Evolutionary conservation across 2,113 vertebrate genomes (phyloP), one percentile per base, ranked within the genome.

Genomic region (Phalacrocorax aristotelis): DNA sequence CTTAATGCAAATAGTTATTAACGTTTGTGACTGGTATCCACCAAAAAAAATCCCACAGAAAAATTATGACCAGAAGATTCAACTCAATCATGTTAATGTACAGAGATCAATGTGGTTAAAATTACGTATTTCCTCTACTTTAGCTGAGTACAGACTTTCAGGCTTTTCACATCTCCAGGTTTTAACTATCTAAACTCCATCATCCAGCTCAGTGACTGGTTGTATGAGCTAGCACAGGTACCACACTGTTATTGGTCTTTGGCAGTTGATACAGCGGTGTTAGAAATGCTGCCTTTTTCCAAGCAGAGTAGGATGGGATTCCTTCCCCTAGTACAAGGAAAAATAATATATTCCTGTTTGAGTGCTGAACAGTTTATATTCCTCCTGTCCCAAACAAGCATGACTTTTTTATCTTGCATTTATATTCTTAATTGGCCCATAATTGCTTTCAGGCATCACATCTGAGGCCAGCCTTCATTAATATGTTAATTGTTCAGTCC

Each of bases 391-490:
- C 66, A 55, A 93, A 80, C 82, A 94, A 48, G 17, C 76, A 36
- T 1, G 15, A 83, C 25, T 64, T 60, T 94, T 93, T 94, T 87
- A 55, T 81, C 82, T 95, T 60, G 68, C 83, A 93, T 97, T 94
- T 96, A 91, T 96, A 89, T 91, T 94, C 89, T 95, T 97, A 85
- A 94, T 97, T 96, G 93, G 92, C 89, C 64, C 64, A 61, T 96
- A 96, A 95, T 93, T 93, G 80, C 94, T 96, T 96, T 93, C 94
- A 92, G 83, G 70, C 83, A 93, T 66, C 88, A 66, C 95, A 98
- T 97, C 91, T 95, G 93, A 97, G 95, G 95, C 94, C 91, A 94
- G 66, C 52, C 66, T 92, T 97, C 93, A 97, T 97, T 97, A 98
- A 94, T 96, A 97, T 97, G 96, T 93, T 97, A 97, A 97, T 97